Evolutionary conservation across 2,113 vertebrate genomes (phyloP).

Genomic region (Galemys pyrenaicus): DNA sequence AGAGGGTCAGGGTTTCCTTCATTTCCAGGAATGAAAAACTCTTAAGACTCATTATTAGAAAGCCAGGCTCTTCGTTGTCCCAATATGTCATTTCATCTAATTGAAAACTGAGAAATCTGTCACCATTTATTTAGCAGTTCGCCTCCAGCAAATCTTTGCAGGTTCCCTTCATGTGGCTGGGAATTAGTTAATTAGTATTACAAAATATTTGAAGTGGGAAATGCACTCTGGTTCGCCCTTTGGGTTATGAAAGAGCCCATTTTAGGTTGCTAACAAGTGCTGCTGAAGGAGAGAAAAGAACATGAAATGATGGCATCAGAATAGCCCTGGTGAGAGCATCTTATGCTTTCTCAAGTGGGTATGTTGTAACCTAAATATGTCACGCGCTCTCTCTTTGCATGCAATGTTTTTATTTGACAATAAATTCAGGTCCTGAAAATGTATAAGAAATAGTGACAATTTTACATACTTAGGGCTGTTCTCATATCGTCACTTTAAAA

Average conservation of each 20-base stretch:
- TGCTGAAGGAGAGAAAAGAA: not conserved
- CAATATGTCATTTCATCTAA: conserved; percentile 65
- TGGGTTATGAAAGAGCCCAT: conserved; percentile 52
- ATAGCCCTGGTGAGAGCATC: not conserved
- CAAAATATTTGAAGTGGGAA: conserved; percentile 38
- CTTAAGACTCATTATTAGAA: conserved; percentile 61
- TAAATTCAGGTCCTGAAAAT: conserved; percentile 44
- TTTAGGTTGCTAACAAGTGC: conserved; percentile 61
- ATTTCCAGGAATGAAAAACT: conserved; percentile 58
- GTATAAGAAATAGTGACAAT: conserved; percentile 17
- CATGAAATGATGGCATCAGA: not conserved
- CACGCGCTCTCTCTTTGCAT: conserved; percentile 61
- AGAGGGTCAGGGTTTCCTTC: not conserved
- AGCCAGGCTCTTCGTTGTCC: conserved; percentile 68
- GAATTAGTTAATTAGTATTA: conserved; percentile 75
- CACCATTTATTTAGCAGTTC: conserved; percentile 53
- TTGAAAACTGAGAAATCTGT: conserved; percentile 71
- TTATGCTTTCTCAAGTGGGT: conserved; percentile 8
- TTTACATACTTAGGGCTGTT: not conserved
- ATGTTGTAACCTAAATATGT: conserved; percentile 54
- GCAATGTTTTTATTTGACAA: conserved; percentile 54
- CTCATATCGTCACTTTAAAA: not conserved
- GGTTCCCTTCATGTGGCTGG: conserved; percentile 58
- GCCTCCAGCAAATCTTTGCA: conserved; percentile 69
- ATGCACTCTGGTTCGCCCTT: not conserved